Evolutionary conservation across 2,888 invertebrate species (phyloP).

Genomic region (Thera britannica): DNA sequence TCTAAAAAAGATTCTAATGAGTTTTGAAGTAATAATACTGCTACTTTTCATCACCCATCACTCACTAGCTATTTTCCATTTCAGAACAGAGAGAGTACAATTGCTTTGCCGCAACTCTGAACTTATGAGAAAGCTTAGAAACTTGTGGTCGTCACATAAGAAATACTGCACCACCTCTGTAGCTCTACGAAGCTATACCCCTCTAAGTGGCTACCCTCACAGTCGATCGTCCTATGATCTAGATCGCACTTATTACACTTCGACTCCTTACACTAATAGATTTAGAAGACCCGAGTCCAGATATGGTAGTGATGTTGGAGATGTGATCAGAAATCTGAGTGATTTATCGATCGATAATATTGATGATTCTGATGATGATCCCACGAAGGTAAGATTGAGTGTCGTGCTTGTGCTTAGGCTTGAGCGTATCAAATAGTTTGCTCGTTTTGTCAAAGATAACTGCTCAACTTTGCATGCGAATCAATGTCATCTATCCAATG

Average conservation of each 20-base stretch:
- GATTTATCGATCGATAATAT: slow-evolving; percentile 75
- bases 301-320: slow-evolving; percentile 61
- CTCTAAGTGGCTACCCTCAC: slow-evolving; percentile 77
- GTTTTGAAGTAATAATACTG: slow-evolving; percentile 28
- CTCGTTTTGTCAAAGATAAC: slow-evolving; percentile 1
- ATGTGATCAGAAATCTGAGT: slow-evolving; percentile 67
- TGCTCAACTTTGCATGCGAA: neutral
- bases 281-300: slow-evolving; percentile 60
- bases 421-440: slow-evolving; percentile 13
- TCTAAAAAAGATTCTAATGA: slow-evolving; percentile 36
- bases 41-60: slow-evolving; percentile 43
- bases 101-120: slow-evolving; percentile 86
- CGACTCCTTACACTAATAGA: slow-evolving; percentile 73
- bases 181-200: slow-evolving; percentile 71
- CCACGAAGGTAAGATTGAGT: slow-evolving; percentile 66
- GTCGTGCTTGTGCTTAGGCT: slow-evolving; percentile 27
- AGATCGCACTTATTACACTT: slow-evolving; percentile 77
- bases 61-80: slow-evolving; percentile 61
- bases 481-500: slow-evolving; percentile 4
- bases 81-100: slow-evolving; percentile 86
- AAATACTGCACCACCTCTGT: slow-evolving; percentile 80
- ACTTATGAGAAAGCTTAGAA: slow-evolving; percentile 85
- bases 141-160: slow-evolving; percentile 86
- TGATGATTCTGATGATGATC: slow-evolving; percentile 75
- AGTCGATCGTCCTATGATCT: slow-evolving; percentile 74